Base-by-base conservation (phyloP, 37 sponge, comb jelly and placozoan species). In the Cliona cf. orientalis region DNA sequence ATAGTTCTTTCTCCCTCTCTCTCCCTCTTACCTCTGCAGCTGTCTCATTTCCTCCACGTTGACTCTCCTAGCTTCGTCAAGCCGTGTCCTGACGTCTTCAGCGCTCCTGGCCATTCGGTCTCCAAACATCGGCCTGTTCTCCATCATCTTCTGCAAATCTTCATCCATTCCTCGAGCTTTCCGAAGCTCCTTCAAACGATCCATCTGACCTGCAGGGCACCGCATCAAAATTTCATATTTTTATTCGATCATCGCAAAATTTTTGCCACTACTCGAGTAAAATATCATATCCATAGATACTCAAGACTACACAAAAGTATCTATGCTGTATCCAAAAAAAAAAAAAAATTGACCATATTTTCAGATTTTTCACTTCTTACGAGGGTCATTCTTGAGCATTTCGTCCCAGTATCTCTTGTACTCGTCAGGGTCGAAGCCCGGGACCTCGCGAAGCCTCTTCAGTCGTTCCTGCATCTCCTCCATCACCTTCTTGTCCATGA, bases 341-440 rank as follows among this genome's bases (percentile, higher is more conserved):
- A 2, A 35, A 40, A 17, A 64, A 7, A 25, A 14, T 31, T 25
- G 3, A 28, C 7, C 2, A 2, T 12, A 33, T 65, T 36, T 40
- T 28, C 45, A 63, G 14, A 28, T 17, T 29, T 2, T 3, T 17
- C 75, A 5, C 53, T 45, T 45, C 91, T 28, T 43, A 90, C 91
- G 71, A 42, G 83, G 89, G 38, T 88, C 76, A 26, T 44, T 68
- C 36, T 74, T 79, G 0, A 75, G 64, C 12, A 72, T 29, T 46
- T 93, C 85, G 28, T 86, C 70, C 79, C 85, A 90, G 65, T 93
- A 93, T 29, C 94, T 46, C n/a, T 71, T 63, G 55, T 89, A 93
- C 38, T 93, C 94, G 42, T 84, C 86, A 36, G 35, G 38, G 66
- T 89, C 83, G 29, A 79, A 46, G 28, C 89, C 89, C 11, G 85